Evolutionary conservation across 64 coral and sea anemone genomes (phyloP), one percentile per base, ranked within the genome.

Genomic region (Stichodactyla helianthus): DNA sequence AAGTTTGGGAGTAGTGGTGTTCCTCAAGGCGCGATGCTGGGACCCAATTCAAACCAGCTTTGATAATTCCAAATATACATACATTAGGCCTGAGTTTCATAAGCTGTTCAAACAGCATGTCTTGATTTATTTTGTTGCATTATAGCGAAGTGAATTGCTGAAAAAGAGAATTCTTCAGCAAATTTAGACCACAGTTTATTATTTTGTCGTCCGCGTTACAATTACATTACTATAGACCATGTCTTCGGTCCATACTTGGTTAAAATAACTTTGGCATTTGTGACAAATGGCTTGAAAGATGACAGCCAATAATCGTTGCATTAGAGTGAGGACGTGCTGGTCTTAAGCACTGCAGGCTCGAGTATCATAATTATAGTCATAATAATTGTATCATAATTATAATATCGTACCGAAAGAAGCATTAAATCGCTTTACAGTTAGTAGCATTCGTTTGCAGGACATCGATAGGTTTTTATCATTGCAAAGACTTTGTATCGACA

Each of bases 1-100:
- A 70, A 70, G 5, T 62, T 62, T 65, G 19, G 62, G 62, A 65
- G 62, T n/a, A 65, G 62, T 65, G 68, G 68, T 74, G 68, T 74
- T 31, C 68, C 68, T 74, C 8, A 74, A 26, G 10, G 68, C 26
- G 4, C 68, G 23, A 23, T 74, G 25, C 25, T 74, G 22, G 68
- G 68, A 13, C 68, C 68, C 25, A 74, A 27, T 74, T 74, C 25
- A 74, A 27, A 74, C n/a, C 68, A 12, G 35, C 35, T 44, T 44
- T 3, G 60, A 26, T 10, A 71, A 71, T 74, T 74, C 13, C 11
- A 74, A 58, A 9, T 58, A 58, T 15, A 58, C 55, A 6, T 11
- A 58, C 8, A 71, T 11, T n/a, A 65, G 19, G 62, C 68, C 68
- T 31, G 26, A 68, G n/a, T 68, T 68, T n/a, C 14, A 20, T 74